Evolutionary conservation across 2,888 invertebrate genomes (phyloP).

Genomic region (Scaeva pyrastri): DNA sequence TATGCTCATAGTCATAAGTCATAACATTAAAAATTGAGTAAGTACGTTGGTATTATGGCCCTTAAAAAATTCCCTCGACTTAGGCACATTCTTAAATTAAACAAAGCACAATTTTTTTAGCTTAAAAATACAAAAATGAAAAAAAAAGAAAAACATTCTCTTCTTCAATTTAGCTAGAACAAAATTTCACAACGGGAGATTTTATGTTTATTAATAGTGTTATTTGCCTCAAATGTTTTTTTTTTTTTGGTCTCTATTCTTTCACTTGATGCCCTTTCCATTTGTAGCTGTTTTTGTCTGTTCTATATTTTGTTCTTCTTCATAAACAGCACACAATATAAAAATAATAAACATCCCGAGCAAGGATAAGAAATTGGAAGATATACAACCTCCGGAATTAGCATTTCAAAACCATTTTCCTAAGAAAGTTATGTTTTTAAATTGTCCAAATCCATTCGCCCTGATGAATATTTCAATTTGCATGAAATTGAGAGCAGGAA

Average conservation of each 20-base stretch:
- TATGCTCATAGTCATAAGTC: too few species aligned
- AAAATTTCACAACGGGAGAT: conserved; percentile 37
- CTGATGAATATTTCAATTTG: conserved; percentile 71
- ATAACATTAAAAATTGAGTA: too few species aligned
- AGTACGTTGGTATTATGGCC: background rate
- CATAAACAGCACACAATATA: conserved; percentile 43
- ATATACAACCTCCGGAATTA: conserved; percentile 51
- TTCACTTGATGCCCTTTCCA: conserved; percentile 3
- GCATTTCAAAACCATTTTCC: conserved; percentile 59
- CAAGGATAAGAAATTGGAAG: conserved; percentile 51
- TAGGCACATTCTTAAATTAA: background rate
- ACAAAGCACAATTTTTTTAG: background rate
- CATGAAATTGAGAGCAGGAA: conserved; percentile 60
- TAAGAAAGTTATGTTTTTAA: conserved; percentile 52
- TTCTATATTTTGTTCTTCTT: conserved; percentile 13
- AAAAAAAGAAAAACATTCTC: background rate
- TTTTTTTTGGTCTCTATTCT: too few species aligned
- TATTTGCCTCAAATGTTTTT: conserved; percentile 42
- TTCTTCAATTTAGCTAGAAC: conserved; percentile 35
- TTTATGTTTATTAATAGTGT: conserved; percentile 55
- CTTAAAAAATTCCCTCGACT: background rate
- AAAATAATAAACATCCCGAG: conserved; percentile 36
- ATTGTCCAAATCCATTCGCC: conserved; percentile 52
- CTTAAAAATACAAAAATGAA: background rate
- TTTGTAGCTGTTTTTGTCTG: background rate